Evolutionary conservation across 2,113 vertebrate genomes (phyloP), one percentile per base, ranked within the genome.

Genomic region (Scytalopus superciliaris): DNA sequence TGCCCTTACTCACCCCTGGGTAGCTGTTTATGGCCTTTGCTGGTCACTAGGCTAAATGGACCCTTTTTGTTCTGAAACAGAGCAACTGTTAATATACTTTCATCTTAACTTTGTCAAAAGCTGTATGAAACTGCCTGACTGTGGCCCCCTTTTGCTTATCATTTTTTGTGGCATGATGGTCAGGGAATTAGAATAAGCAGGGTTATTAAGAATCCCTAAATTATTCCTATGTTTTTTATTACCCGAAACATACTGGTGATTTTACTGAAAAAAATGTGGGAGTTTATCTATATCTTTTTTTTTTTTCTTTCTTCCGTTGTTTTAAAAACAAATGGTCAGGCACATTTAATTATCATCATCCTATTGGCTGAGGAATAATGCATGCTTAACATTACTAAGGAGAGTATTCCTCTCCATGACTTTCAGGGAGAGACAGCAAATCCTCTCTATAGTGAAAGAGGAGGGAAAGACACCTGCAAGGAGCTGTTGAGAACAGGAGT

Each of bases 251-350:
- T 37, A 89, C 4, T 31, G 12, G 19, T 9, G 13, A 78, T 74
- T 77, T 84, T 62, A 62, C 22, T 44, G 12, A 50, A 50, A 31
- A 8, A 75, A 42, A 44, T 7, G 5, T 14, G 30, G 5, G 5
- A 1, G 0, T 1, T 57, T 91, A 33, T 3, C 13, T n/a, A n/a
- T n/a, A n/a, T 53, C 37, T 62, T 6, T n/a, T 56, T 55, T n/a
- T 2, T 44, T 84, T 87, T 66, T 25, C 8, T n/a, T 59, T 63
- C 24, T n/a, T 74, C 42, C 69, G 8, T 21, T 86, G 14, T 40
- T 66, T 91, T 45, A 40, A 81, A 87, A 96, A n/a, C 3, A 84
- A 74, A 73, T 64, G 3, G 1, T 24, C 9, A 8, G 37, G 3
- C 8, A 79, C 3, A 60, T 52, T 75, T 60, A 72, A 45, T 75